These are phyloP conservation scores for Odontamblyopus rebecca DNA, from an alignment of 2,797 vertebrate species.

Conservation along the genomic window DNA sequence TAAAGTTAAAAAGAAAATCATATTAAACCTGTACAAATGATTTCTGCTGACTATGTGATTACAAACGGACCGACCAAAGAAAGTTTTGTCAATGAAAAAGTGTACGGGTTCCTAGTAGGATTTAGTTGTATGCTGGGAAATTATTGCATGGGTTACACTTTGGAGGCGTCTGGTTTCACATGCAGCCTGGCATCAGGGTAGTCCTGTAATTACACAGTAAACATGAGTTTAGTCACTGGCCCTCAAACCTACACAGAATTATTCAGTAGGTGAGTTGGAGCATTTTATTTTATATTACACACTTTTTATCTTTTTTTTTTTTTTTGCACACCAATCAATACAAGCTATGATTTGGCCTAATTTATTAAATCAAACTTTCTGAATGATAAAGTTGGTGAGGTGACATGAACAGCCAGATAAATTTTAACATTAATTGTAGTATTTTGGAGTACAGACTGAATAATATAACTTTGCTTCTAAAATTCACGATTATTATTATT, in stretches of 20 bases:
- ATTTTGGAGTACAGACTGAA: no score
- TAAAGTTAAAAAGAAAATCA: no score
- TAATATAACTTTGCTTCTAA: no score
- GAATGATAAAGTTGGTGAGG: no score
- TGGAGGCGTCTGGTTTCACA: slow-evolving; percentile 51
- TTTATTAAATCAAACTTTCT: no score
- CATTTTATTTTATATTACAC: neutral
- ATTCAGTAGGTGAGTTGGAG: neutral
- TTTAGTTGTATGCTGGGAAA: neutral
- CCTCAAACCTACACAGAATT: neutral
- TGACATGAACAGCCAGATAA: no score
- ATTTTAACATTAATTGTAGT: no score
- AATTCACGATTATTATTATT: no score
- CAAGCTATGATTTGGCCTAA: neutral
- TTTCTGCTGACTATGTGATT: no score
- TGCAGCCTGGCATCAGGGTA: slow-evolving; percentile 42
- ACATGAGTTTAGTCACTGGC: slow-evolving; percentile 6
- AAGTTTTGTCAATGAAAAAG: neutral
- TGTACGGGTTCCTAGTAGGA: neutral
- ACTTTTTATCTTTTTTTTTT: neutral
- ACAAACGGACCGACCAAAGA: no score
- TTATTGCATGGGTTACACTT: slow-evolving; percentile 28
- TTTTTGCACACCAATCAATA: no score
- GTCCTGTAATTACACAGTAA: slow-evolving; percentile 36
- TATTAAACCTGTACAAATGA: no score